Percentiles rank a stretch among this genome's conserved stretches.
These are phyloP conservation scores for Ypsolopha scabrella DNA, from an alignment of 2,888 invertebrate species.

Conservation along the genomic window DNA sequence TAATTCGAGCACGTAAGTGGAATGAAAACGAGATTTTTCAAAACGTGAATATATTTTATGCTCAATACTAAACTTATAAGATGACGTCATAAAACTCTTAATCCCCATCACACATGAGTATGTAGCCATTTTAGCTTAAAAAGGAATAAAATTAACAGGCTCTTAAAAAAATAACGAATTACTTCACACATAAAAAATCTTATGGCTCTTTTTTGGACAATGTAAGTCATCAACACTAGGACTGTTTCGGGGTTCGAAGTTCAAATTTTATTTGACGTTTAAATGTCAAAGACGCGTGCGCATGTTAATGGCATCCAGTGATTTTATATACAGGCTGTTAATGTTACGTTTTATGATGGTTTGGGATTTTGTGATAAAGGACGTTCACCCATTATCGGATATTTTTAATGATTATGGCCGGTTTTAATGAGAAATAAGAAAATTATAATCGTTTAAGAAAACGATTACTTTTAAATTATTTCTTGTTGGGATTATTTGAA, in stretches of 20 bases:
- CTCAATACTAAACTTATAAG: neutral
- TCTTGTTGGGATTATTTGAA: neutral
- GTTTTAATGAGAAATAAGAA: constrained; percentile 26
- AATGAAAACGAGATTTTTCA: too few species aligned
- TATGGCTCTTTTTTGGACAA: neutral
- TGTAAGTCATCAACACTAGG: neutral
- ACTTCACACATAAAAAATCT: neutral
- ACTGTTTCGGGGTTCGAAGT: constrained; percentile 7
- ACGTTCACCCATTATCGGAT: constrained; percentile 33
- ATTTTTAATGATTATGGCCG: constrained; percentile 49
- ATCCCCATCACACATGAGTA: neutral
- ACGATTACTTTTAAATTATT: neutral
- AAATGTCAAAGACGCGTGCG: constrained; percentile 46
- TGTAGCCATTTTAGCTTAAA: too few species aligned
- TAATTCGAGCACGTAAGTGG: too few species aligned
- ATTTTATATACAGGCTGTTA: constrained; percentile 32
- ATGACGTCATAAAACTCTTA: neutral
- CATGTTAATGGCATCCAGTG: constrained; percentile 32
- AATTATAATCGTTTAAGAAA: constrained; percentile 1
- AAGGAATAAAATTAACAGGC: neutral
- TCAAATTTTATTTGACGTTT: constrained; percentile 20
- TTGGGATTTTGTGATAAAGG: constrained; percentile 37
- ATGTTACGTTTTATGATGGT: constrained; percentile 37
- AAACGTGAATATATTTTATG: neutral
- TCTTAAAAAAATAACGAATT: neutral